These are phyloP conservation scores for Phalanger gymnotis DNA, from an alignment of 2,797 vertebrate species.

Conservation along the genomic window DNA sequence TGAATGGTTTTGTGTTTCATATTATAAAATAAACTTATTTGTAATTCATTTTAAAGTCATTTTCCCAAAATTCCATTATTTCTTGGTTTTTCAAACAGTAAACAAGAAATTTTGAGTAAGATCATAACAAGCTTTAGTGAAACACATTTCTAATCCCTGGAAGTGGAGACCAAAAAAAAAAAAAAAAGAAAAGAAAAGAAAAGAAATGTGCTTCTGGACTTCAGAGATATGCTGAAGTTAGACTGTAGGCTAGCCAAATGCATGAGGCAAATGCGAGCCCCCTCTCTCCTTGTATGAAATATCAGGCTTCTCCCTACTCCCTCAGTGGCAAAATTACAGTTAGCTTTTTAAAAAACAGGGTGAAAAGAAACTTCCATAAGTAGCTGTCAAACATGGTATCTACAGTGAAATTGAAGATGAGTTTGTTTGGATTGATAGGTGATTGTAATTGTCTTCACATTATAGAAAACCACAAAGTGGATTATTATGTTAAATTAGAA, in stretches of 20 bases:
- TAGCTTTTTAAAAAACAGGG: neutral
- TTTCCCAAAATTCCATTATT: conserved; percentile 33
- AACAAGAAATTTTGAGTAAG: neutral
- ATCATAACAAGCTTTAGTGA: neutral
- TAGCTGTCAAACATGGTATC: neutral
- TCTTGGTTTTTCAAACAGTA: conserved; percentile 35
- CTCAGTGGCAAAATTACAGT: neutral
- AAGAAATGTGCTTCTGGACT: neutral
- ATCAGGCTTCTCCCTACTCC: neutral
- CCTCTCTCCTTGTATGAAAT: neutral
- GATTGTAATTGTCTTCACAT: conserved; percentile 53
- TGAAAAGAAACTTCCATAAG: neutral
- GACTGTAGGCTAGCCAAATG: neutral
- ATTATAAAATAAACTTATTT: conserved; percentile 41
- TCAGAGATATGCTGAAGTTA: neutral
- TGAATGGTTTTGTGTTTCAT: conserved; percentile 7
- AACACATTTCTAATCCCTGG: neutral
- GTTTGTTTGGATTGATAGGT: neutral
- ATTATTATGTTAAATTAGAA: conserved; percentile 61
- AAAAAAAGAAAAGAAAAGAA: no score
- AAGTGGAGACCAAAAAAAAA: neutral
- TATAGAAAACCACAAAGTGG: conserved; percentile 49
- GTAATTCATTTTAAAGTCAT: conserved; percentile 32
- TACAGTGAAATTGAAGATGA: conserved; percentile 48
- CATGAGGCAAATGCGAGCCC: neutral